Conservation (phyloP, 2,113 vertebrate species). For the Ranitomeya variabilis region DNA sequence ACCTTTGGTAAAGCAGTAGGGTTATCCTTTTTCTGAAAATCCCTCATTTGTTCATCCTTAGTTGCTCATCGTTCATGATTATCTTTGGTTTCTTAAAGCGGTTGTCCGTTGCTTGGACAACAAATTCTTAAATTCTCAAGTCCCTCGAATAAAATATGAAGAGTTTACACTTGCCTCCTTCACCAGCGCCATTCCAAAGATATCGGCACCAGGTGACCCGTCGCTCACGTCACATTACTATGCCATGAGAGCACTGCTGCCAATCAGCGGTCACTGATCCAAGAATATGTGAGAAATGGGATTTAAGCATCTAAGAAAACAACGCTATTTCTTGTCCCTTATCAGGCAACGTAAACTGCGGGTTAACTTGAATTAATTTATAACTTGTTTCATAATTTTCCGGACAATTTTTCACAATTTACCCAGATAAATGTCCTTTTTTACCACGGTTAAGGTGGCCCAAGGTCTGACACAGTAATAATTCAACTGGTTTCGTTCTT, state of each 20-base stretch:
- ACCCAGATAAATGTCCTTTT: neutral
- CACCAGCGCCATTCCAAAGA: too few relatives aligned
- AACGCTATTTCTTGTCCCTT: neutral
- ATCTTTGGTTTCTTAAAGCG: neutral
- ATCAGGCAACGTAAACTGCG: neutral
- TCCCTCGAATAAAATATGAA: too few relatives aligned
- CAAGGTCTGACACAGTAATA: constrained; percentile 1
- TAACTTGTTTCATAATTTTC: neutral
- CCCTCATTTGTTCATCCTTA: too few relatives aligned
- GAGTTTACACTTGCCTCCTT: too few relatives aligned
- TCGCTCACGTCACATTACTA: too few relatives aligned
- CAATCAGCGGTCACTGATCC: too few relatives aligned
- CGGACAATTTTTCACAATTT: neutral
- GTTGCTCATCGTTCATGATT: neutral
- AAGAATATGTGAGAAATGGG: neutral
- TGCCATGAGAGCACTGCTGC: too few relatives aligned
- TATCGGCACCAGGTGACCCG: too few relatives aligned
- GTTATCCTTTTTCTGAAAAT: too few relatives aligned
- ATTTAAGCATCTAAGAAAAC: neutral
- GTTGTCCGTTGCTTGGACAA: too few relatives aligned
- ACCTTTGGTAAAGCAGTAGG: too few relatives aligned
- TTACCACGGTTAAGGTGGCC: neutral
- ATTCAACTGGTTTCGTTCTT: neutral
- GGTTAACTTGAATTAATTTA: neutral
- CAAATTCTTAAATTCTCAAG: too few relatives aligned